Evolutionary conservation across 2,888 invertebrate genomes (phyloP), one percentile per base, ranked within the genome.

Genomic region (Eugnorisma glareosa): DNA sequence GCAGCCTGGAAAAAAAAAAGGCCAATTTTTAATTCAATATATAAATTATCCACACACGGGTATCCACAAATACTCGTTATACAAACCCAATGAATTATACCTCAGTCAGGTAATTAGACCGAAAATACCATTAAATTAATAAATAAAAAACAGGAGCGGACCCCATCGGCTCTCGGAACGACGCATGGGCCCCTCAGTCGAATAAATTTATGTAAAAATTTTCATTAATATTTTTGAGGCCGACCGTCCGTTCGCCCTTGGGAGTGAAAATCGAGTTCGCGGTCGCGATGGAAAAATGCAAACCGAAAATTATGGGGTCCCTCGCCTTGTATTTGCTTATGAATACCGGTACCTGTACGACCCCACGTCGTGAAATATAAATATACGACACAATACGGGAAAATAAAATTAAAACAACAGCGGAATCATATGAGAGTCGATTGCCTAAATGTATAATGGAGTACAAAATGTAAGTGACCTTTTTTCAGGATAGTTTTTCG

Each of bases 171-270:
- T 93, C 91, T 91, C 92, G 91, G 89, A 92, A 92, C 93, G 94
- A 93, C 93, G 94, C 93, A 91, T 93, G 93, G 94, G 94, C 94
- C 96, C 96, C 96, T 95, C 95, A 94, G 93, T 94, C 95, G 95
- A 95, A 96, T 96, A 96, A 96, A 96, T 96, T 96, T 96, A 96
- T 96, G 96, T 96, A 96, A 96, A 96, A 96, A 96, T 95, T 96
- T 96, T 96, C 96, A 96, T 96, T 96, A 96, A 96, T 96, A 96
- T 96, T 96, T 96, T 96, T 94, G 96, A 96, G 95, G 95, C 95
- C 95, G 95, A 93, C 93, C 95, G 95, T 93, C 94, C 96, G 95
- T 89, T 92, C 93, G 96, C 96, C 96, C 96, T 94, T 95, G 96
- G 96, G 96, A 96, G 93, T 94, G 94, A 92, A 93, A 95, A 95